A percentile compares a stretch with the other conserved stretches of the same genome.
phyloP scores from a whole-genome alignment of 1,140 invertebrate genomes.

The Mylabris phalerata region DNA sequence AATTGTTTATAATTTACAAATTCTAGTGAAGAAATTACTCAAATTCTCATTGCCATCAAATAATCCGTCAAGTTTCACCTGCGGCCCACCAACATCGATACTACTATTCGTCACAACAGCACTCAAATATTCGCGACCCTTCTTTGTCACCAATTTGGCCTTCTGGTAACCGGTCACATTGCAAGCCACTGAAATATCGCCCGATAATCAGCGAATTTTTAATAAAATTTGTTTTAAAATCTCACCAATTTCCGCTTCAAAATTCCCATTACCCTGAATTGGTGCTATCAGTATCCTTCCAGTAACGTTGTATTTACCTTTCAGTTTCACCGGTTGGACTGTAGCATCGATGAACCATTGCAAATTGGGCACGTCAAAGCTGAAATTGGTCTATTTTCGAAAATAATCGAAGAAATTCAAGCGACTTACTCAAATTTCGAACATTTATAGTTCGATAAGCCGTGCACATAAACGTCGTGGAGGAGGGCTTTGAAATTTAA shows the following conservation, averaged over 20 bases:
- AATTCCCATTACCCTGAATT: constrained; percentile 27
- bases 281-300: constrained; percentile 29
- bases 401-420: not conserved
- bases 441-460: constrained; percentile 40
- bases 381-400: not conserved
- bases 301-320: constrained; percentile 24
- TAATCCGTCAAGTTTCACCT: constrained; percentile 24
- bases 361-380: constrained; percentile 22
- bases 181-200: not conserved
- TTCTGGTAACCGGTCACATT: constrained; percentile 8
- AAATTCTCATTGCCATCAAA: constrained; percentile 26
- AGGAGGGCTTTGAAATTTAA: constrained; percentile 59
- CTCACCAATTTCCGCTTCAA: constrained; percentile 24
- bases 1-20: not conserved
- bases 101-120: constrained; percentile 22
- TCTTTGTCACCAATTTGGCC: constrained; percentile 2
- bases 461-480: constrained; percentile 55
- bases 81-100: constrained; percentile 23
- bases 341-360: constrained; percentile 22
- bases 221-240: not conserved
- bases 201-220: too few relatives aligned
- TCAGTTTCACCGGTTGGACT: constrained; percentile 16
- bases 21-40: constrained; percentile 17
- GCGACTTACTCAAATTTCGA: constrained; percentile 13
- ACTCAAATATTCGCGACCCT: not conserved